Evolutionary conservation across 2,888 invertebrate species (phyloP).

Genomic region (Ernsta delagoae): DNA sequence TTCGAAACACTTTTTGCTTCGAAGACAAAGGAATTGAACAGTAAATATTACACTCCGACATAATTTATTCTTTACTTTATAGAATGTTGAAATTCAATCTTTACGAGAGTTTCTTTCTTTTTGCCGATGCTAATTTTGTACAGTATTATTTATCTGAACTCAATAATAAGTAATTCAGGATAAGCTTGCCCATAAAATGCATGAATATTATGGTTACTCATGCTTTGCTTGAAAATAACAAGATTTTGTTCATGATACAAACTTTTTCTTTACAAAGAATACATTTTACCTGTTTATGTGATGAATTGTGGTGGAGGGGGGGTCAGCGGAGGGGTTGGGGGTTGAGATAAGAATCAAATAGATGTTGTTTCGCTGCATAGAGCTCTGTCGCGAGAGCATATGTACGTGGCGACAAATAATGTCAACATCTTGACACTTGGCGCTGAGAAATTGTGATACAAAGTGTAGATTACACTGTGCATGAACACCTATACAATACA

Average conservation of each 20-base stretch:
- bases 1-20: constrained; percentile 32
- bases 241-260: constrained; percentile 68
- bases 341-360: constrained; percentile 83
- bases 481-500: neutral
- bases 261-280: constrained; percentile 69
- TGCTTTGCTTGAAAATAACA: constrained; percentile 58
- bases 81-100: constrained; percentile 35
- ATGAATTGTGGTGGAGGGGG: too few relatives aligned
- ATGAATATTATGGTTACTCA: neutral
- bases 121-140: constrained; percentile 42
- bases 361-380: constrained; percentile 82
- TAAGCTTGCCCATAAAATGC: neutral
- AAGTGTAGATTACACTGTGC: constrained; percentile 44
- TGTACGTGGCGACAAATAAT: constrained; percentile 74
- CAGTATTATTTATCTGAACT: constrained; percentile 38
- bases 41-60: constrained; percentile 34
- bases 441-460: constrained; percentile 53
- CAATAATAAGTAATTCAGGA: neutral
- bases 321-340: constrained; percentile 46
- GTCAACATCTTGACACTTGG: constrained; percentile 74
- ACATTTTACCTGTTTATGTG: constrained; percentile 78
- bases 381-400: constrained; percentile 67
- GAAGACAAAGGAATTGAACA: constrained; percentile 36
- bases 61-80: constrained; percentile 34
- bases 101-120: constrained; percentile 26